phyloP scores from a whole-genome alignment of 2,888 invertebrate species.

The Craniophora ligustri region DNA sequence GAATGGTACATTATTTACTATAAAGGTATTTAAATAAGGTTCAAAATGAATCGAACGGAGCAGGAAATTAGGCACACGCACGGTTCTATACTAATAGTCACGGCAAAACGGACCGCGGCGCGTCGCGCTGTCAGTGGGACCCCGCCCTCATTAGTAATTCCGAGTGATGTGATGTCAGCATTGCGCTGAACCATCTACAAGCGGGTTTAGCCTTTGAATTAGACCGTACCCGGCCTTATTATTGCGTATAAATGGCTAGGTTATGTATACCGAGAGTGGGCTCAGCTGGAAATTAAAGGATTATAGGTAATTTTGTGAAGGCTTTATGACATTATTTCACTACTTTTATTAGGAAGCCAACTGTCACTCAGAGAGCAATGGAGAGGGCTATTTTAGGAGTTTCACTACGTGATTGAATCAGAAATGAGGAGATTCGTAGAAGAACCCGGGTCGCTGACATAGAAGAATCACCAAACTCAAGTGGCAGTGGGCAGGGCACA shows the following conservation, averaged over 20 bases:
- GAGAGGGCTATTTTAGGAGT: no score
- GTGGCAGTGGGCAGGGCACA: no score
- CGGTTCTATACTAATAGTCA: neutral
- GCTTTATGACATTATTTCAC: neutral
- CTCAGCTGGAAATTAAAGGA: neutral
- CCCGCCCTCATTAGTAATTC: constrained; percentile 64
- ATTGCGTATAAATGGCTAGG: constrained; percentile 38
- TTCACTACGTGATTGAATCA: no score
- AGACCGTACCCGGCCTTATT: constrained; percentile 41
- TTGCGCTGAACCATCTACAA: constrained; percentile 32
- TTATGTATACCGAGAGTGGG: neutral
- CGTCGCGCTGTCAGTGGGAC: constrained; percentile 44
- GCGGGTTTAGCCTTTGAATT: constrained; percentile 54
- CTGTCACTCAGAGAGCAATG: no score
- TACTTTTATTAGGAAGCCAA: no score
- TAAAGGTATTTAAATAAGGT: no score
- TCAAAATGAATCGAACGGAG: no score
- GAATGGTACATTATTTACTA: no score
- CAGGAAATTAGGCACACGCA: no score
- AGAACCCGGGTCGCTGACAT: no score
- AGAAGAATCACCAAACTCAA: no score
- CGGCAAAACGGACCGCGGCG: neutral
- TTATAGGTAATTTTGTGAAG: neutral
- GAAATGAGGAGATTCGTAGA: no score
- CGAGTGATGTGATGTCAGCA: constrained; percentile 57